Evolutionary conservation across 2,888 invertebrate genomes (phyloP).

Genomic region (Melipona bicolor): DNA sequence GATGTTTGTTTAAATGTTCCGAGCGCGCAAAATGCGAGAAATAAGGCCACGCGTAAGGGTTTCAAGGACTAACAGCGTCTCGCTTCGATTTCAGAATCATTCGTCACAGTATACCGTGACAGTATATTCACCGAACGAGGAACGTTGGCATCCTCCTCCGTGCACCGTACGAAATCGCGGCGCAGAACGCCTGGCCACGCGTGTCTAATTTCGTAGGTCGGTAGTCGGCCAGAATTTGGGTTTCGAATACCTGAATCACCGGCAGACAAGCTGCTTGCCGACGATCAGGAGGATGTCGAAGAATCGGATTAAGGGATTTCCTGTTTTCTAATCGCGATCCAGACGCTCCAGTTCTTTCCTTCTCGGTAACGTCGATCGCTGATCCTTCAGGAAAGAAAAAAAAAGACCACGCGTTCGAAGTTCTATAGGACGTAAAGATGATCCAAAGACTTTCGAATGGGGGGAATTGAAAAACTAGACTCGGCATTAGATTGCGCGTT

Average conservation of each 20-base stretch:
- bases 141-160: not conserved
- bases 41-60: constrained; percentile 16
- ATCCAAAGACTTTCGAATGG: not conserved
- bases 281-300: constrained; percentile 25
- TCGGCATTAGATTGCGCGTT: not conserved
- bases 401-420: not conserved
- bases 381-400: not conserved
- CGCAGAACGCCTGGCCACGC: constrained; percentile 37
- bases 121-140: constrained; percentile 24
- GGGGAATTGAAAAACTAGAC: not conserved
- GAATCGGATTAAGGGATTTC: constrained; percentile 61
- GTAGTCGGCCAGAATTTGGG: constrained; percentile 8
- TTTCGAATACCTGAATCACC: constrained; percentile 26
- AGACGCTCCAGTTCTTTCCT: not conserved
- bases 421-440: not conserved
- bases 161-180: constrained; percentile 43
- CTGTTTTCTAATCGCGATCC: constrained; percentile 31
- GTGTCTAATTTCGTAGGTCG: constrained; percentile 52
- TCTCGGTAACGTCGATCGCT: not conserved
- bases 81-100: constrained; percentile 28
- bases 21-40: not conserved
- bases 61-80: constrained; percentile 6
- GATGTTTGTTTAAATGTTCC: too few relatives aligned
- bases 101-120: constrained; percentile 39
- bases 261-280: not conserved